Conservation (phyloP, 2,113 vertebrate genomes). For the Trichomycterus rosablanca region DNA sequence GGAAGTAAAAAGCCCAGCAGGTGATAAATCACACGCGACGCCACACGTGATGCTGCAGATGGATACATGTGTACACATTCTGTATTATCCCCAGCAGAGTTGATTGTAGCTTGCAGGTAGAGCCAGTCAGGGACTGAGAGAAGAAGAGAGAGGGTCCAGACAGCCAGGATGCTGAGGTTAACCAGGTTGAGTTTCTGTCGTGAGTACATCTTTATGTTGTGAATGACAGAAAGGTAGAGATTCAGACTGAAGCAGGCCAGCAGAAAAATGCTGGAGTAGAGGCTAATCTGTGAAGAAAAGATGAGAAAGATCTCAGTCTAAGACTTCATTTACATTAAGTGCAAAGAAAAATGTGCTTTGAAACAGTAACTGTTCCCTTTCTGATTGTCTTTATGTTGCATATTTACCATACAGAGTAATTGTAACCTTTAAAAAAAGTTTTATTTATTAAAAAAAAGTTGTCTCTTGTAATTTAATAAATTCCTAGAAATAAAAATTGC, state of each 20-base stretch:
- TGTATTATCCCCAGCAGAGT: conserved; percentile 33
- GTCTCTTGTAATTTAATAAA: no score
- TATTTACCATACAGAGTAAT: no score
- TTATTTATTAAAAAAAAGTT: no score
- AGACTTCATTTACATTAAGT: neutral
- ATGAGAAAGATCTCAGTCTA: neutral
- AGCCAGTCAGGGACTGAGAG: conserved; percentile 76
- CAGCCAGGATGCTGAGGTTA: conserved; percentile 60
- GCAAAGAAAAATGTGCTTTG: neutral
- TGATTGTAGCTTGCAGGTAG: conserved; percentile 42
- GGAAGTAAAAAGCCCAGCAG: conserved; percentile 61
- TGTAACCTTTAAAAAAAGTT: no score
- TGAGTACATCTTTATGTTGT: conserved; percentile 78
- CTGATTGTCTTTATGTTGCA: no score
- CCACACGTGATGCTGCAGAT: conserved; percentile 34
- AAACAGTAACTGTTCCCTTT: no score
- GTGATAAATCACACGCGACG: conserved; percentile 62
- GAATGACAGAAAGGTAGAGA: conserved; percentile 79
- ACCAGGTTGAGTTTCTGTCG: conserved; percentile 55
- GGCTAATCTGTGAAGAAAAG: conserved; percentile 68
- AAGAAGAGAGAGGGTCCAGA: conserved; percentile 75
- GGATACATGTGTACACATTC: conserved; percentile 61
- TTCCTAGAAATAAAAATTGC: no score
- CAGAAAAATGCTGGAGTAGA: conserved; percentile 83
- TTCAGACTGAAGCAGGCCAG: conserved; percentile 83